Evolutionary conservation across 2,888 invertebrate genomes (phyloP), one percentile per base, ranked within the genome.

Genomic region (Rhyacophila evoluta): DNA sequence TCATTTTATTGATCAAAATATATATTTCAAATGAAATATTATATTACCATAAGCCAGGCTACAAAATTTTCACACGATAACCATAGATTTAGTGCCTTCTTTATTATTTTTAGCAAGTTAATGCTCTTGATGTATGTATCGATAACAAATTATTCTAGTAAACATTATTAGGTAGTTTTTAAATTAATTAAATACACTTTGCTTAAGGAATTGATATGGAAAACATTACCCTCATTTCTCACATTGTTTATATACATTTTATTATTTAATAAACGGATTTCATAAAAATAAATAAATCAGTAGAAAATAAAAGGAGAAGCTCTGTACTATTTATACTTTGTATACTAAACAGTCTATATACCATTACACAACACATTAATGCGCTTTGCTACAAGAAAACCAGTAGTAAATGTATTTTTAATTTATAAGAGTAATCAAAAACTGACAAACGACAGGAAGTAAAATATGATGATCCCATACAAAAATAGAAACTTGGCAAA

Each of bases 171-270:
- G 55, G 55, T 55, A 55, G 25, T 19, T 55, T 41, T 55, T 55
- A 55, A 33, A 68, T 75, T 75, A 69, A 69, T 75, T 69, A 75
- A 75, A 33, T 38, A 71, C 41, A 69, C 29, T 29, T 71, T 28
- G 71, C 69, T 75, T 75, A 70, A 38, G 33, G 68, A 27, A 37
- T 78, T 81, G 81, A 81, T 81, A 81, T 81, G 81, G 76, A 75
- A 78, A 78, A 74, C 71, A 74, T 78, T 81, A 81, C 81, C 81
- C 81, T 81, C 76, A 79, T 76, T 75, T 77, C 73, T 78, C 72
- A 75, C 75, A 68, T 78, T 41, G 39, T 33, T 33, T 67, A 67
- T 74, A 15, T 39, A 67, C 29, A 75, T 25, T 55, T 39, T 55
- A 55, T 55, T 8, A 55, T 55, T n/a, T 25, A 27, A 74, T 25